A percentile compares a stretch with the other conserved stretches of the same genome.
phyloP scores from a whole-genome alignment of 2,888 invertebrate genomes.

The Patella pellucida region DNA sequence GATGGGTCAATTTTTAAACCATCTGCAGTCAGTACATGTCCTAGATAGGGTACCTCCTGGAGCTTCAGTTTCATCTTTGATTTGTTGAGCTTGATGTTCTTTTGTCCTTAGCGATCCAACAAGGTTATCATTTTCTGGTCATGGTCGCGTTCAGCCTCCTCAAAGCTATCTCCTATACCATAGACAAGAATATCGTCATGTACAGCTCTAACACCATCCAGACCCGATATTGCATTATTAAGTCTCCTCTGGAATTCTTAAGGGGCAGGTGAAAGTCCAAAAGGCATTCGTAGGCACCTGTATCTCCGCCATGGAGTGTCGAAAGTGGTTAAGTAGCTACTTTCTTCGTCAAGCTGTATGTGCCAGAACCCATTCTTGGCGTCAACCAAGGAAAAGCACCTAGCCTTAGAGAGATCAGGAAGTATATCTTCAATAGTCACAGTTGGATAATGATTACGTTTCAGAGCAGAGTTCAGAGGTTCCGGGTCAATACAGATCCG shows the following conservation, averaged over 20 bases:
- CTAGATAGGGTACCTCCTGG: constrained; percentile 28
- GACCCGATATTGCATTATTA: constrained; percentile 19
- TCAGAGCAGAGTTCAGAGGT: constrained; percentile 31
- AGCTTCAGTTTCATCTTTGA: constrained; percentile 26
- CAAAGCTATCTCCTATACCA: constrained; percentile 29
- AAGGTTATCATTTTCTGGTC: constrained; percentile 25
- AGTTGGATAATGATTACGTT: constrained; percentile 26
- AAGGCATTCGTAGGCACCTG: constrained; percentile 39
- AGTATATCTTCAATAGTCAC: constrained; percentile 24
- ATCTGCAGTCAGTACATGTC: constrained; percentile 27
- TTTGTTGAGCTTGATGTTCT: constrained; percentile 28
- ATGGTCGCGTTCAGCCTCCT: constrained; percentile 28
- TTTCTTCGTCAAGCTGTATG: constrained; percentile 29
- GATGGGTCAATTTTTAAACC: constrained; percentile 31
- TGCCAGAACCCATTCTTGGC: constrained; percentile 36
- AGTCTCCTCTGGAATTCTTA: constrained; percentile 39
- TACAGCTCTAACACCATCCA: constrained; percentile 26
- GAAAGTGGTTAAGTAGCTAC: constrained; percentile 38
- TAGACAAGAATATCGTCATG: constrained; percentile 34
- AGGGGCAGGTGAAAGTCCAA: constrained; percentile 37
- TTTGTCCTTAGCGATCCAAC: constrained; percentile 26
- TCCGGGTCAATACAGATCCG: constrained; percentile 35
- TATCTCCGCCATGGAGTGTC: constrained; percentile 41
- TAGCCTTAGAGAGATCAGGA: constrained; percentile 16
- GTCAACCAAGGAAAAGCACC: constrained; percentile 20